Conservation (phyloP, 2,797 vertebrate species). For the Aplochiton taeniatus region DNA sequence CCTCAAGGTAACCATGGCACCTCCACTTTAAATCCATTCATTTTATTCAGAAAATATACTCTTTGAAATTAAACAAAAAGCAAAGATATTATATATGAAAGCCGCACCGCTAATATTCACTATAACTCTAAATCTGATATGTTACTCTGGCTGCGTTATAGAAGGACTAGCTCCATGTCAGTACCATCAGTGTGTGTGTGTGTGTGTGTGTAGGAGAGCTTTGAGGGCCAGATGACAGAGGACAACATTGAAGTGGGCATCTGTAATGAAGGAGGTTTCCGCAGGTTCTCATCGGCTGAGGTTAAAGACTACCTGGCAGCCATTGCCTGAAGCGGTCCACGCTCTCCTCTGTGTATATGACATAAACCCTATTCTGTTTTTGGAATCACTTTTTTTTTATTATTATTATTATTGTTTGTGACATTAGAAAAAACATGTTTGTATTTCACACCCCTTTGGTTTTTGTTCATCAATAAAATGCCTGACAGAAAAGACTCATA, state of each 20-base stretch:
- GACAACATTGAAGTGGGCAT: slow-evolving; percentile 91
- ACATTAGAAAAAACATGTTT: background rate
- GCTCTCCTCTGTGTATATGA: background rate
- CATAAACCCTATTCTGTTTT: background rate
- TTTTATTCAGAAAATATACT: background rate
- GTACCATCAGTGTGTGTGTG: background rate
- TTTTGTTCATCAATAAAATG: slow-evolving; percentile 6
- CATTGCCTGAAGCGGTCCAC: slow-evolving; percentile 78
- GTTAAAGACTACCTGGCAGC: slow-evolving; percentile 89
- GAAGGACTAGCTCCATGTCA: too few relatives aligned
- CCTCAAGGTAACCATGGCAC: slow-evolving; percentile 77
- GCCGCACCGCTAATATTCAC: too few relatives aligned
- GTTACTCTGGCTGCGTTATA: too few relatives aligned
- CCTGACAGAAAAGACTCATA: background rate
- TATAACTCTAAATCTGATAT: too few relatives aligned
- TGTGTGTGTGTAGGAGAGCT: slow-evolving; percentile 74
- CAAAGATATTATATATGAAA: background rate
- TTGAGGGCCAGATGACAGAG: slow-evolving; percentile 93
- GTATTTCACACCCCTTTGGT: background rate
- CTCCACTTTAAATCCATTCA: background rate
- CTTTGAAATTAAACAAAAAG: background rate
- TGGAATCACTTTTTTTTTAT: background rate
- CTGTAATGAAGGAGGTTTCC: slow-evolving; percentile 86
- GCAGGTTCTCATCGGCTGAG: slow-evolving; percentile 84
- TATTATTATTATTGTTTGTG: too few relatives aligned